Conservation (phyloP, 2,113 vertebrate genomes). For the Collichthys lucidus region DNA sequence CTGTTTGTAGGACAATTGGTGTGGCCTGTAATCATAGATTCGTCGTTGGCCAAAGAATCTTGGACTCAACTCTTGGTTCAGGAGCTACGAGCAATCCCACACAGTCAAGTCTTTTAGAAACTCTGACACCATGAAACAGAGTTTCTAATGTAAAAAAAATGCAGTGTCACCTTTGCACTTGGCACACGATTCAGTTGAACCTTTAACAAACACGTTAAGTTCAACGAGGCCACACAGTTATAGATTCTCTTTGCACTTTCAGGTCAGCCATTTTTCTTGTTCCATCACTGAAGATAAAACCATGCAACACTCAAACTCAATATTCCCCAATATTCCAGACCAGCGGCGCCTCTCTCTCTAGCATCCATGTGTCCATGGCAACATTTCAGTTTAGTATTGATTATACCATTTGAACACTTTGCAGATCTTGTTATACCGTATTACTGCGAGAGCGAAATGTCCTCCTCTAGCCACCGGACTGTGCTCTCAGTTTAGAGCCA, state of each 20-base stretch:
- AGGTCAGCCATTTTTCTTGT: slow-evolving; percentile 36
- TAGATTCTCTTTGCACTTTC: slow-evolving; percentile 1
- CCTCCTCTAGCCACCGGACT: slow-evolving; percentile 59
- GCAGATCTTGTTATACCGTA: slow-evolving; percentile 77
- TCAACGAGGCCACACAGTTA: not conserved
- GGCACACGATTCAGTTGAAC: not conserved
- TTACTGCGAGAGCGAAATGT: slow-evolving; percentile 69
- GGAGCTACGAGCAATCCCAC: not conserved
- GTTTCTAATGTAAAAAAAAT: not conserved
- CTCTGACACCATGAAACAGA: not conserved
- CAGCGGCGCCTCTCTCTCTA: slow-evolving; percentile 47
- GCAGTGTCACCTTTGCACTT: not conserved
- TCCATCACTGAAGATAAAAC: slow-evolving; percentile 53
- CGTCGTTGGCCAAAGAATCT: not conserved
- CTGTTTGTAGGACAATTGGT: not conserved
- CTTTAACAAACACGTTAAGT: not conserved
- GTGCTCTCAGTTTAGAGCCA: slow-evolving; percentile 43
- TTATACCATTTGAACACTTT: slow-evolving; percentile 77
- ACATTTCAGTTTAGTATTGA: slow-evolving; percentile 77
- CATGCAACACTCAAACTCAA: slow-evolving; percentile 41
- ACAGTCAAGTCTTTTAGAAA: not conserved
- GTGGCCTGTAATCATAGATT: not conserved
- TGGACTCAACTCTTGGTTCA: not conserved
- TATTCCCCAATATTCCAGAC: slow-evolving; percentile 34
- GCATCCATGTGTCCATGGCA: slow-evolving; percentile 74